Percentiles rank a stretch among this genome's conserved stretches.
These are phyloP conservation scores for Trissolcus basalis DNA, from an alignment of 1,140 invertebrate genomes.

Conservation along the genomic window DNA sequence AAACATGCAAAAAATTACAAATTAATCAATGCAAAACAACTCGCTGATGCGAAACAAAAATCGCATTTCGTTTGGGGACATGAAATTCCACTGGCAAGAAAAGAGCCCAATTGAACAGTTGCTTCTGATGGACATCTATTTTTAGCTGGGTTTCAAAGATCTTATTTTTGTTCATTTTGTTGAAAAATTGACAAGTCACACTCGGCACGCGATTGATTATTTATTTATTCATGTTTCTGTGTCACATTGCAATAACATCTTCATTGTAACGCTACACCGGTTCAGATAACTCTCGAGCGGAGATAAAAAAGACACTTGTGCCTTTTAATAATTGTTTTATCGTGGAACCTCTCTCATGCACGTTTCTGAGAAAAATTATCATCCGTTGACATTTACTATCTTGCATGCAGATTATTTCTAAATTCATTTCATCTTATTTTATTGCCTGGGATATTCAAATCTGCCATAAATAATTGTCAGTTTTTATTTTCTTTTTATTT, in stretches of 20 bases:
- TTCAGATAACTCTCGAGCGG: constrained; percentile 19
- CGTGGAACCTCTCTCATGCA: constrained; percentile 17
- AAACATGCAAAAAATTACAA: background rate
- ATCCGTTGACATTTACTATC: constrained; percentile 31
- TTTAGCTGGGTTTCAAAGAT: too few species aligned
- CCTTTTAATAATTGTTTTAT: constrained; percentile 31
- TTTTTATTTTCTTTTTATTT: too few species aligned
- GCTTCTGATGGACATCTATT: too few species aligned
- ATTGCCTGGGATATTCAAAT: background rate
- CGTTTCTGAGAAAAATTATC: constrained; percentile 41
- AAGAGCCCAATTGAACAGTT: too few species aligned
- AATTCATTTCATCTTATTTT: constrained; percentile 2
- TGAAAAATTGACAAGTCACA: too few species aligned
- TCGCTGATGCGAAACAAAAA: too few species aligned
- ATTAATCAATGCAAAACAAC: background rate
- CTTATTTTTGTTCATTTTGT: too few species aligned
- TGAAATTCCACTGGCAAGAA: too few species aligned
- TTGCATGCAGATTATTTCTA: constrained; percentile 9
- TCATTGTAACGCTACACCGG: constrained; percentile 40
- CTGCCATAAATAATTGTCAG: background rate
- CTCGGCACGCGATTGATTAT: constrained; percentile 22
- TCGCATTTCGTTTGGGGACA: too few species aligned
- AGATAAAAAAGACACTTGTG: constrained; percentile 31
- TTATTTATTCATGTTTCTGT: constrained; percentile 47
- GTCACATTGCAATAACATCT: constrained; percentile 51